A percentile compares a stretch with the other conserved stretches of the same genome.
phyloP scores from a whole-genome alignment of 2,797 vertebrate genomes.

The Orientallactaga sibirica region DNA sequence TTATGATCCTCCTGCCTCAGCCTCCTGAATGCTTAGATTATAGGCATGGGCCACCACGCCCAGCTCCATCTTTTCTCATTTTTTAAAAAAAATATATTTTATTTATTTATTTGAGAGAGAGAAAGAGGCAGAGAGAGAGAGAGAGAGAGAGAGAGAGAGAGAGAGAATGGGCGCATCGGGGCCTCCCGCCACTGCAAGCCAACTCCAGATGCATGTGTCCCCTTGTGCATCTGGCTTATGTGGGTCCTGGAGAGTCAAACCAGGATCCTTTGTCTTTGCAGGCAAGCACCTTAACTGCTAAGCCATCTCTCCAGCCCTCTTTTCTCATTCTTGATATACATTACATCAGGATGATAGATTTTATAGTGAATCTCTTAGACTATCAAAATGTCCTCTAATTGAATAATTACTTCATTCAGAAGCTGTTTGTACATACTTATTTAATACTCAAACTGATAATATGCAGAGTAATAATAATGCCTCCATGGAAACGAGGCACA shows the following conservation, averaged over 20 bases:
- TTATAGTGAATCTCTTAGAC: slow-evolving; percentile 27
- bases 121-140: too few species aligned
- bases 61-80: slow-evolving; percentile 54
- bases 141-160: too few species aligned
- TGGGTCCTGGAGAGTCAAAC: too few species aligned
- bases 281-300: too few species aligned
- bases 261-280: too few species aligned
- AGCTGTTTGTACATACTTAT: slow-evolving; percentile 13
- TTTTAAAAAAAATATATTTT: neutral
- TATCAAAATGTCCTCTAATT: slow-evolving; percentile 46
- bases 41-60: neutral
- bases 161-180: too few species aligned
- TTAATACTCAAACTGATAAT: slow-evolving; percentile 6
- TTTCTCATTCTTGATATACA: slow-evolving; percentile 37
- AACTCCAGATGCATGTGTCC: too few species aligned
- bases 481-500: neutral
- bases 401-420: slow-evolving; percentile 6
- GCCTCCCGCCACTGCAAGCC: too few species aligned
- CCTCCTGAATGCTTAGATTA: neutral
- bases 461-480: neutral
- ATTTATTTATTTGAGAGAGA: too few species aligned
- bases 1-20: too few species aligned
- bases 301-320: neutral
- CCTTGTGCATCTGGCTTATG: too few species aligned
- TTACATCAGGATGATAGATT: slow-evolving; percentile 8